Conservation (phyloP, 1,140 invertebrate genomes). For the Berghia stephanieae region DNA sequence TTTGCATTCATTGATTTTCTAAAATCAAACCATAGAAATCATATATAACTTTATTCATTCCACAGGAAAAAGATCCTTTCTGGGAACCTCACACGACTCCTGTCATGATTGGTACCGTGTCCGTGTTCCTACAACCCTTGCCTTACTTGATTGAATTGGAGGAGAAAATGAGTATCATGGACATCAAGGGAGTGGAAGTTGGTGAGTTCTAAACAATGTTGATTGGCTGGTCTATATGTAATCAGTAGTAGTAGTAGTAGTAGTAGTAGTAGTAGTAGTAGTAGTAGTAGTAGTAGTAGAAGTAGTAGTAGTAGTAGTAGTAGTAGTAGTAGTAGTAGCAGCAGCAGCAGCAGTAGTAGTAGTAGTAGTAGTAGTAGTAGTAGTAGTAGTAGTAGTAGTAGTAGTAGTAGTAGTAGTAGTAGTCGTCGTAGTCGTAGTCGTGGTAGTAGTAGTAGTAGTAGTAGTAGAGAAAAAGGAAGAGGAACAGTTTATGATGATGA, state of each 20-base stretch:
- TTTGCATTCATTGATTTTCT: not conserved
- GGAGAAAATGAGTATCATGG: conserved; percentile 70
- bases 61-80: conserved; percentile 75
- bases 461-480: no score
- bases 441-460: no score
- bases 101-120: conserved; percentile 70
- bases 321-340: not conserved
- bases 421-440: no score
- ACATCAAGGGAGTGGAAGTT: conserved; percentile 69
- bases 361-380: not conserved
- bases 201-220: conserved; percentile 34
- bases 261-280: not conserved
- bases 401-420: no score
- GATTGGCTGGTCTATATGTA: not conserved
- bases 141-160: conserved; percentile 72
- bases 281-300: not conserved
- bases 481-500: no score
- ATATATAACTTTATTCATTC: not conserved
- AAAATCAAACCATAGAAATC: not conserved
- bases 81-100: conserved; percentile 70
- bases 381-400: not conserved
- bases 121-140: conserved; percentile 71
- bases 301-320: not conserved
- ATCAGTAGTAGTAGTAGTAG: no score
- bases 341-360: not conserved